phyloP scores from a whole-genome alignment of 2,113 vertebrate species.

The Tachysurus fulvidraco region DNA sequence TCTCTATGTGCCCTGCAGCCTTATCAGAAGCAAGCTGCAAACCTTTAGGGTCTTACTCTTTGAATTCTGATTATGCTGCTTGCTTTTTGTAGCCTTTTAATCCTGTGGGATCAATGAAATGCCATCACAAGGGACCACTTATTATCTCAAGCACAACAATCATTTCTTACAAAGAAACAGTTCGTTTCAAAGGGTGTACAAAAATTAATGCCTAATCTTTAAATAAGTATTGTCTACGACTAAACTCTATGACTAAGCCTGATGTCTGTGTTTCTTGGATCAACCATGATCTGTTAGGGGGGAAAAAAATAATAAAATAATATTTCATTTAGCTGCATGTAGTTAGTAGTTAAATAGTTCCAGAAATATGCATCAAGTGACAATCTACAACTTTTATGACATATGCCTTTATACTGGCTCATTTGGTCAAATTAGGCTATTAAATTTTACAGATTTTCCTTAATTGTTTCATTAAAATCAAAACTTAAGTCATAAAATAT shows the following conservation, averaged over 20 bases:
- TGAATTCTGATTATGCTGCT: constrained; percentile 15
- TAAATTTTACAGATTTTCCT: neutral
- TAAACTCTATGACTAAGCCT: neutral
- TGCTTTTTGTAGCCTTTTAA: neutral
- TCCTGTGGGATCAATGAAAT: neutral
- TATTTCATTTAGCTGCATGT: neutral
- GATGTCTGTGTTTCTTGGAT: neutral
- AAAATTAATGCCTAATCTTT: neutral
- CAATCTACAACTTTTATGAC: neutral
- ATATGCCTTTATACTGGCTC: neutral
- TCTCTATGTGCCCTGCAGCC: neutral
- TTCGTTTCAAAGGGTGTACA: neutral
- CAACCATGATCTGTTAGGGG: neutral
- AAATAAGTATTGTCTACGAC: neutral
- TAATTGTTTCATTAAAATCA: neutral
- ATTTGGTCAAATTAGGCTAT: neutral
- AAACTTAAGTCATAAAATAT: neutral
- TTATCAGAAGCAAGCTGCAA: constrained; percentile 16
- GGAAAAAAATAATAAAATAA: neutral
- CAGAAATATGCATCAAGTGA: neutral
- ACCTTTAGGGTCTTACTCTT: constrained; percentile 2
- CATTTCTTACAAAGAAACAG: neutral
- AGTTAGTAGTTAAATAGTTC: neutral
- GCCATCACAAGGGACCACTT: neutral
- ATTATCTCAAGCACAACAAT: neutral